phyloP scores from a whole-genome alignment of 2,888 invertebrate genomes.

The Therioaphis trifolii region DNA sequence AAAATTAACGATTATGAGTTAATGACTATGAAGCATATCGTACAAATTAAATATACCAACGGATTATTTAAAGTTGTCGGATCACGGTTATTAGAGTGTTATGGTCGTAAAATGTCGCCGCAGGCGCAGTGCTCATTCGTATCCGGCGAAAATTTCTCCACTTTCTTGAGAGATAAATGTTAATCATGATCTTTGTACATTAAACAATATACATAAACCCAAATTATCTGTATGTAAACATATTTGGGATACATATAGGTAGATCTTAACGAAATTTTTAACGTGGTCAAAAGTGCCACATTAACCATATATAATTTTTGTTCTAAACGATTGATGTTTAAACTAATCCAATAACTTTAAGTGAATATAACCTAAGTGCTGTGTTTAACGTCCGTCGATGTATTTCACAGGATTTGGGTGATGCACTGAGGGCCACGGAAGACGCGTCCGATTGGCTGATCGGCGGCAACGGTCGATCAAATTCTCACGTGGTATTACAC shows the following conservation, averaged over 20 bases:
- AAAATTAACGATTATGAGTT: background rate
- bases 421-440: constrained; percentile 73
- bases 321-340: no score
- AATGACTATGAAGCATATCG: background rate
- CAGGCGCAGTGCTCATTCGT: background rate
- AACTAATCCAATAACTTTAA: no score
- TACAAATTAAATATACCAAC: background rate
- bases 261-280: background rate
- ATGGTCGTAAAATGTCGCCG: constrained; percentile 21
- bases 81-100: constrained; percentile 14
- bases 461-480: constrained; percentile 71
- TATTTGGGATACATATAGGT: no score
- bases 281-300: background rate
- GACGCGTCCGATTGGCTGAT: constrained; percentile 69
- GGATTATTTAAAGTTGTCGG: constrained; percentile 30
- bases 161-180: constrained; percentile 26
- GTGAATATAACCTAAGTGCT: no score
- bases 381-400: no score
- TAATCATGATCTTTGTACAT: no score
- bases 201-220: background rate
- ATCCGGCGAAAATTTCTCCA: constrained; percentile 25
- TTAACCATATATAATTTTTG: background rate
- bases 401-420: constrained; percentile 73
- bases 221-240: background rate
- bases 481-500: constrained; percentile 81